Evolutionary conservation across 2,113 vertebrate genomes (phyloP).

Genomic region (Centropristis striata): DNA sequence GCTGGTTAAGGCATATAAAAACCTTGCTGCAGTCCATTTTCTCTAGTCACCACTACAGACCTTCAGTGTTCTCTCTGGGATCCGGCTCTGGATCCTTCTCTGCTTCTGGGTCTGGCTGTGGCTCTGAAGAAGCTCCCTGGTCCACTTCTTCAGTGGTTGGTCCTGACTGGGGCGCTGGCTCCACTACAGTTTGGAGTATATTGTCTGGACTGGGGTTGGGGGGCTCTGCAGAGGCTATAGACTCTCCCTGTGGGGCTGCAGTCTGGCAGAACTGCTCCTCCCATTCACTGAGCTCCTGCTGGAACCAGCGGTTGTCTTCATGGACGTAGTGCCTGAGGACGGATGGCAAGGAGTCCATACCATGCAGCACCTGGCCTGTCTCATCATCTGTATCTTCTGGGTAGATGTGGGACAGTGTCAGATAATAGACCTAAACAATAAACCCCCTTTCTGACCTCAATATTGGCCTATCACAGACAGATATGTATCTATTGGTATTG

Average conservation of each 20-base stretch:
- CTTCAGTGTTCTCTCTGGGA: slow-evolving; percentile 42
- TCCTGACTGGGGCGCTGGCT: slow-evolving; percentile 58
- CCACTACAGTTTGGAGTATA: slow-evolving; percentile 22
- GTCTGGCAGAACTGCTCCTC: slow-evolving; percentile 93
- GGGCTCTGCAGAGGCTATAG: slow-evolving; percentile 78
- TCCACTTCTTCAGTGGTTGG: slow-evolving; percentile 47
- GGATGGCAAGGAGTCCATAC: slow-evolving; percentile 87
- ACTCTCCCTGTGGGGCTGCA: slow-evolving; percentile 88
- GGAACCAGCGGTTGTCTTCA: slow-evolving; percentile 94
- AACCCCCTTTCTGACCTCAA: not conserved
- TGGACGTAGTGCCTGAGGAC: slow-evolving; percentile 89
- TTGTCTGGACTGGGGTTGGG: slow-evolving; percentile 20
- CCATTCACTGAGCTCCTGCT: slow-evolving; percentile 94
- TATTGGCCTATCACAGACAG: not conserved
- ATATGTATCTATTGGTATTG: no score
- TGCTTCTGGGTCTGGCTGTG: slow-evolving; percentile 32
- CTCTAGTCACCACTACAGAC: slow-evolving; percentile 46
- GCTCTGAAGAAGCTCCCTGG: slow-evolving; percentile 49
- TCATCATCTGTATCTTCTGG: slow-evolving; percentile 79
- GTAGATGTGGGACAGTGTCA: not conserved
- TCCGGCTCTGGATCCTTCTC: slow-evolving; percentile 43
- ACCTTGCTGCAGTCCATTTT: no score
- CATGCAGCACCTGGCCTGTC: slow-evolving; percentile 84
- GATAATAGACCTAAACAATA: not conserved
- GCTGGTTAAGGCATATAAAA: not conserved